Base-by-base conservation (phyloP, 2,113 vertebrate species). In the Oreocharis arfaki region DNA sequence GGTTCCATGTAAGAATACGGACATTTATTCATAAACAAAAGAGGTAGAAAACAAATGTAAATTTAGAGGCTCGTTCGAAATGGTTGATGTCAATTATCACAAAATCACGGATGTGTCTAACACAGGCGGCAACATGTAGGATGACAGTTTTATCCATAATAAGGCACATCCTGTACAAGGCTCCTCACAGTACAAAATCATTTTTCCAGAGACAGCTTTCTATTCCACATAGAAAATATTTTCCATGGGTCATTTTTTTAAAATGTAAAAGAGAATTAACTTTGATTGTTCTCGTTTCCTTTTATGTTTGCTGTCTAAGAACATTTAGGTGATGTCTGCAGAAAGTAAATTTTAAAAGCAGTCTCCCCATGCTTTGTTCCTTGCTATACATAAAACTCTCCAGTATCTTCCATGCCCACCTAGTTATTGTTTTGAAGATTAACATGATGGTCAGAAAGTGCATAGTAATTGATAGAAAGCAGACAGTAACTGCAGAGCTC, bases 261-360 rank as follows among this genome's bases (percentile, higher is more conserved):
- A 94, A 95, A 84, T 39, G 60, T 64, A 52, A 56, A 87, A 90
- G 68, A 80, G 60, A 95, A 75, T 94, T 90, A 84, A 68, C 64
- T 92, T 93, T 56, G 74, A 84, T 92, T 94, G 44, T 93, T 88
- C 79, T 84, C 2, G 0, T 78, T 73, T 77, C 79, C 75, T 77
- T 94, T 89, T 91, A 68, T 41, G 56, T 71, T 96, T 92, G 85
- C 83, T 92, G 71, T 95, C 87, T 87, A 85, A 96, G 91, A 94
- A 85, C 12, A 39, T 56, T 64, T 71, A 50, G 12, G 47, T 86
- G 82, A 84, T 2, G 7, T 84, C 80, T 89, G 32, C 73, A 90
- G 68, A 93, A 95, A 94, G 35, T 26, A 64, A 69, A 91, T 85
- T 84, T 87, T 93, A 83, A 87, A 91, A 79, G 68, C 24, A 77